These are phyloP conservation scores for Halictus rubicundus DNA, from an alignment of 1,140 invertebrate genomes.

Conservation along the genomic window DNA sequence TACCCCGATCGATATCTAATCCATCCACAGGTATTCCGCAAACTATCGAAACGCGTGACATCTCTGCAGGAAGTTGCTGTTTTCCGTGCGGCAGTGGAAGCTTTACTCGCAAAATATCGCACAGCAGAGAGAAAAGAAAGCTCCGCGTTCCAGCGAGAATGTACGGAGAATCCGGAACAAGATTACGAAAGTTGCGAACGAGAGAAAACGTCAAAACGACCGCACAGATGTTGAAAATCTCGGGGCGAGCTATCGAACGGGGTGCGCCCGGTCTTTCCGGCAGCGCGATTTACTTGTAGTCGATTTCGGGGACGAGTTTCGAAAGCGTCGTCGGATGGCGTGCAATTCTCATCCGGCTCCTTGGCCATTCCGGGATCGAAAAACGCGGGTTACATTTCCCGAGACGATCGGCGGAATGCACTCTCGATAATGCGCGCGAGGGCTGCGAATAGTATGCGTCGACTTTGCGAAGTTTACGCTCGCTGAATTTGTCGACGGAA, in stretches of 20 bases:
- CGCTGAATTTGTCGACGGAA: neutral
- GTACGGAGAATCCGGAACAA: neutral
- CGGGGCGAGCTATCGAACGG: no score
- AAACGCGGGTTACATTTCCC: neutral
- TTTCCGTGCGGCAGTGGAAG: no score
- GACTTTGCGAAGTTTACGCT: conserved; percentile 11
- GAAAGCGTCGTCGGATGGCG: neutral
- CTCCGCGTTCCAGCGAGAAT: no score
- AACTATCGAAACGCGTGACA: no score
- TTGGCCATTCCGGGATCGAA: neutral
- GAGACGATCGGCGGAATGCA: conserved; percentile 23
- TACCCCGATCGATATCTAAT: no score
- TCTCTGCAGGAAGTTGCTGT: no score
- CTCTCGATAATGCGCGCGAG: conserved; percentile 24
- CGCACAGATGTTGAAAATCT: neutral
- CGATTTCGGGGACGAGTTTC: neutral
- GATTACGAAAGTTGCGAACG: neutral
- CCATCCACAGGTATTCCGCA: no score
- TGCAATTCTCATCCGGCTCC: neutral
- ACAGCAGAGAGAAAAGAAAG: no score
- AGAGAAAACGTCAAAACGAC: neutral
- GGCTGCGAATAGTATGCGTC: conserved; percentile 15
- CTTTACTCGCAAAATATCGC: no score
- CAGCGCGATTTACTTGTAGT: neutral
- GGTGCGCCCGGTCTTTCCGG: neutral